Evolutionary conservation across 2,797 vertebrate species (phyloP).

Genomic region (Simalia tracyae): DNA sequence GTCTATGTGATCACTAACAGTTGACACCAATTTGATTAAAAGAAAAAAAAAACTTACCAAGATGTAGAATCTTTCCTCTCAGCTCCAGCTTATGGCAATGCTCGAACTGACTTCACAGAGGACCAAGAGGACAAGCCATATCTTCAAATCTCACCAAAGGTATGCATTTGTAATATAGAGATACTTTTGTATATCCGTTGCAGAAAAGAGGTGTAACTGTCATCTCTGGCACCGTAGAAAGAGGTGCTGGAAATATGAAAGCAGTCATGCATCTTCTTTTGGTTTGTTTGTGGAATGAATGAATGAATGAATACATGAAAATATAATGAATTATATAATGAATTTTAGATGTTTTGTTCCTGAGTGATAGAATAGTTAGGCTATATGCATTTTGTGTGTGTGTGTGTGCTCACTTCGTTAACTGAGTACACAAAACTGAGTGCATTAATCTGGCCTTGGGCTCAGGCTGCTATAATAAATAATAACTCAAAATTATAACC

Average conservation of each 20-base stretch:
- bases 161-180: not conserved
- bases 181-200: not conserved
- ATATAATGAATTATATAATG: not conserved
- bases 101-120: not conserved
- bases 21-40: not conserved
- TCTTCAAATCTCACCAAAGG: not conserved
- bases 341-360: not conserved
- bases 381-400: not conserved
- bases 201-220: not conserved
- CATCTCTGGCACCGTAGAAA: not conserved
- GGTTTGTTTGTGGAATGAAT: not conserved
- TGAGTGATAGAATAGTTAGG: not conserved
- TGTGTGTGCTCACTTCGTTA: not conserved
- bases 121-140: not conserved
- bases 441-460: not conserved
- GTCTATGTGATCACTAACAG: not conserved
- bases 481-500: slow-evolving; percentile 21
- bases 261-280: not conserved
- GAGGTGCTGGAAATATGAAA: not conserved
- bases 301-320: not conserved
- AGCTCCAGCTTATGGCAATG: not conserved
- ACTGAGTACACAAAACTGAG: not conserved
- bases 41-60: not conserved
- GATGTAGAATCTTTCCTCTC: not conserved
- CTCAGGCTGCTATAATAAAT: not conserved